phyloP scores from a whole-genome alignment of 1,140 invertebrate genomes.

The Phthorimaea operculella region DNA sequence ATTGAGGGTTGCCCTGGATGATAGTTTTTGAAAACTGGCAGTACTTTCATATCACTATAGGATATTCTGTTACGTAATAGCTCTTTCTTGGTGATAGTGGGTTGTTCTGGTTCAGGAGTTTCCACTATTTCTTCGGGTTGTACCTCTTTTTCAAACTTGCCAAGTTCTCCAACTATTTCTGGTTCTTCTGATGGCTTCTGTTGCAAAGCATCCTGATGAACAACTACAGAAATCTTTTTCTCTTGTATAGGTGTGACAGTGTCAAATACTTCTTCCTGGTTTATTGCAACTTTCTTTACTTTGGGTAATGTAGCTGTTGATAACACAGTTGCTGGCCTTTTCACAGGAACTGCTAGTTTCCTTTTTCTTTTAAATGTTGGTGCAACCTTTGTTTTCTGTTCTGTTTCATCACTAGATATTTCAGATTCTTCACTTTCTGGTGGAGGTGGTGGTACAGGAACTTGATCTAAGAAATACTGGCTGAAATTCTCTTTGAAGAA shows the following conservation, averaged over 20 bases:
- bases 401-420: conserved; percentile 78
- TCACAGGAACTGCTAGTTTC: conserved; percentile 69
- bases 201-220: conserved; percentile 54
- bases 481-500: conserved; percentile 60
- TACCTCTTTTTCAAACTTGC: conserved; percentile 50
- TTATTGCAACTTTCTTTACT: conserved; percentile 58
- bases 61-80: conserved; percentile 76
- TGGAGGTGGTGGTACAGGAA: conserved; percentile 16
- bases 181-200: conserved; percentile 39
- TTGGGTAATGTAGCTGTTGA: conserved; percentile 33
- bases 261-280: conserved; percentile 76
- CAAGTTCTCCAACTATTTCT: conserved; percentile 47
- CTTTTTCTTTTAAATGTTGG: conserved; percentile 69
- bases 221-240: conserved; percentile 75
- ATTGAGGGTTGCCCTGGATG: conserved; percentile 81
- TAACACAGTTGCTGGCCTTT: conserved; percentile 73
- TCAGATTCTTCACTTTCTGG: conserved; percentile 74
- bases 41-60: conserved; percentile 78
- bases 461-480: conserved; percentile 36
- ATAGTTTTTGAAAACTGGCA: conserved; percentile 91
- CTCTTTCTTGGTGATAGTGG: conserved; percentile 75
- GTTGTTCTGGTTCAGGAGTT: conserved; percentile 38
- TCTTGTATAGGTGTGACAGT: conserved; percentile 60
- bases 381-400: conserved; percentile 37
- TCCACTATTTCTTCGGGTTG: conserved; percentile 31